A percentile compares a stretch with the other conserved stretches of the same genome.
These are phyloP conservation scores for Scaptodrosophila latifasciaeformis DNA, from an alignment of 2,888 invertebrate genomes.

Conservation along the genomic window DNA sequence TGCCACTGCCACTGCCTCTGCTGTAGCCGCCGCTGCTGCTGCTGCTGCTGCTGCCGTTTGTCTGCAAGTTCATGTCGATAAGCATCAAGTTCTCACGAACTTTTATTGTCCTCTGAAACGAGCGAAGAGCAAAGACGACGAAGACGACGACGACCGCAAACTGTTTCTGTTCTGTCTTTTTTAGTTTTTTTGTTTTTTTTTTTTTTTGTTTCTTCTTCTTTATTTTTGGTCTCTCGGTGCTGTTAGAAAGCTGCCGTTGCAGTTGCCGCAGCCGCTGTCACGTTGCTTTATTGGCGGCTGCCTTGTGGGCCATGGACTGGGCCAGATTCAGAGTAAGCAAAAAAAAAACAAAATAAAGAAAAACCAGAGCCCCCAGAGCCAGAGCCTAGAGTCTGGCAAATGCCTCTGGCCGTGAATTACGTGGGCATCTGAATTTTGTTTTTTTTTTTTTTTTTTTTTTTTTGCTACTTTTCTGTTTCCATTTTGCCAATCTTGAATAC, in stretches of 20 bases:
- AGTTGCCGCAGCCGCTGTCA: background rate
- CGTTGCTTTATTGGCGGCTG: background rate
- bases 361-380: too few relatives aligned
- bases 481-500: background rate
- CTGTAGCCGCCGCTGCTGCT: background rate
- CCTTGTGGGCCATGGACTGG: conserved; percentile 1
- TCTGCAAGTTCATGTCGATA: conserved; percentile 59
- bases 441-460: too few relatives aligned
- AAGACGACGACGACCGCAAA: conserved; percentile 9
- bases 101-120: conserved; percentile 62
- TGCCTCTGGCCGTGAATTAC: too few relatives aligned
- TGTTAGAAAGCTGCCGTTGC: background rate
- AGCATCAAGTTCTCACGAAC: conserved; percentile 74
- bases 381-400: too few relatives aligned
- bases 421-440: too few relatives aligned
- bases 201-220: too few relatives aligned
- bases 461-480: too few relatives aligned
- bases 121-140: conserved; percentile 8
- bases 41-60: conserved; percentile 10
- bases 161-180: background rate
- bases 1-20: background rate
- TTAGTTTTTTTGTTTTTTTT: too few relatives aligned
- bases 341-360: too few relatives aligned
- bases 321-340: too few relatives aligned
- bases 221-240: background rate